A percentile compares a stretch with the other conserved stretches of the same genome.
Conservation (phyloP, 1,140 invertebrate species). For the Papilio polyxenes region DNA sequence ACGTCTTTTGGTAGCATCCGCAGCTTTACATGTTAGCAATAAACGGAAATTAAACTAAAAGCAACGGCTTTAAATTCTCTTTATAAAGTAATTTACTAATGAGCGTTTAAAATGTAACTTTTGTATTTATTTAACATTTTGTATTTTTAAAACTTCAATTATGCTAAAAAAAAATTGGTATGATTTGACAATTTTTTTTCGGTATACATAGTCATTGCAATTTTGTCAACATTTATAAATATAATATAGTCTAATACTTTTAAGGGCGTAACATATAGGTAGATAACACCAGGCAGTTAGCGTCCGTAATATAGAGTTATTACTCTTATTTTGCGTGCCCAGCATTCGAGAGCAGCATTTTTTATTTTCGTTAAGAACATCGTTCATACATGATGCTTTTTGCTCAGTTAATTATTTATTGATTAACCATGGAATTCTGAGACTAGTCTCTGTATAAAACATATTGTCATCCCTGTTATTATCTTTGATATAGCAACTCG, state of each 20-base stretch:
- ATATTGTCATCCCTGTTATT: no score
- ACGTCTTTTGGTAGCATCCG: background rate
- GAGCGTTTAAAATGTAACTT: no score
- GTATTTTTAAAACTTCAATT: no score
- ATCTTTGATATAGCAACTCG: no score
- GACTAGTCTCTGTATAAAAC: no score
- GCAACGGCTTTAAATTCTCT: background rate
- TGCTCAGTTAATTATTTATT: background rate
- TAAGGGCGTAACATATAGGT: background rate
- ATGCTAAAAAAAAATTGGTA: no score
- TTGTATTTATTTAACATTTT: no score
- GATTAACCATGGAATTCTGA: no score
- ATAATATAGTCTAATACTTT: no score
- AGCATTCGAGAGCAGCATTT: background rate
- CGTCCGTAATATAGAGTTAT: constrained; percentile 9
- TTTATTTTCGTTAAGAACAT: background rate
- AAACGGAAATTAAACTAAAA: constrained; percentile 13
- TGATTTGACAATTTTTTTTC: no score
- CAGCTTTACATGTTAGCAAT: background rate
- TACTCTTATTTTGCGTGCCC: background rate
- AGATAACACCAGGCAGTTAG: background rate
- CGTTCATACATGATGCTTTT: background rate
- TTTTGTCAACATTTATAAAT: no score
- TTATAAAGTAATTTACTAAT: background rate
- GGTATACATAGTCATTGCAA: no score